Percentiles rank a stretch among this genome's conserved stretches.
Evolutionary conservation across 2,888 invertebrate species (phyloP).

Genomic region (Rhamnusium bicolor): DNA sequence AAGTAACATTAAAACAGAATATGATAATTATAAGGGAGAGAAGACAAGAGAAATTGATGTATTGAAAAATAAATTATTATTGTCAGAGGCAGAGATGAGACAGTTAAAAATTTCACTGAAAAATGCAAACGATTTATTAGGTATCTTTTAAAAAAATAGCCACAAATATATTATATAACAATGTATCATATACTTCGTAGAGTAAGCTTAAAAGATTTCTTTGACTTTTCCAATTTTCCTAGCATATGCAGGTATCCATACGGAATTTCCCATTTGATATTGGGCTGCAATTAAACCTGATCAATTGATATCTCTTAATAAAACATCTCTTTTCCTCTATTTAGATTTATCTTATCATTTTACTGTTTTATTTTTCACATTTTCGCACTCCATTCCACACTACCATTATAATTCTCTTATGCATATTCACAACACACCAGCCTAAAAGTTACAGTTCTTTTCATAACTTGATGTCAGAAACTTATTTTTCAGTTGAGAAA

Average conservation of each 20-base stretch:
- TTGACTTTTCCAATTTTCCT: too few species aligned
- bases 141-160: conserved; percentile 34
- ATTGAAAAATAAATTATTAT: conserved; percentile 56
- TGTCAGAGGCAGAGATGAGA: conserved; percentile 60
- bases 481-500: conserved; percentile 57
- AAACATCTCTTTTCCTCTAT: too few species aligned
- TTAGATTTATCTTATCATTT: too few species aligned
- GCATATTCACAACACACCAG: neutral
- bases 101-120: conserved; percentile 58
- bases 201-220: too few species aligned
- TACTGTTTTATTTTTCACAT: too few species aligned
- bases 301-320: too few species aligned
- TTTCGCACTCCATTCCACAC: too few species aligned
- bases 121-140: conserved; percentile 59
- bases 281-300: too few species aligned
- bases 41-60: conserved; percentile 54
- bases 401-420: too few species aligned
- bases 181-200: too few species aligned
- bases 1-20: conserved; percentile 56
- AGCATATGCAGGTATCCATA: too few species aligned
- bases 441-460: neutral
- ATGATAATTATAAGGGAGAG: conserved; percentile 52
- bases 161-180: neutral
- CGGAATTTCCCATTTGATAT: too few species aligned
- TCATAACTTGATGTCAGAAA: neutral